These are phyloP conservation scores for Enteromius anoplus DNA, from an alignment of 2,797 vertebrate species.

Conservation along the genomic window DNA sequence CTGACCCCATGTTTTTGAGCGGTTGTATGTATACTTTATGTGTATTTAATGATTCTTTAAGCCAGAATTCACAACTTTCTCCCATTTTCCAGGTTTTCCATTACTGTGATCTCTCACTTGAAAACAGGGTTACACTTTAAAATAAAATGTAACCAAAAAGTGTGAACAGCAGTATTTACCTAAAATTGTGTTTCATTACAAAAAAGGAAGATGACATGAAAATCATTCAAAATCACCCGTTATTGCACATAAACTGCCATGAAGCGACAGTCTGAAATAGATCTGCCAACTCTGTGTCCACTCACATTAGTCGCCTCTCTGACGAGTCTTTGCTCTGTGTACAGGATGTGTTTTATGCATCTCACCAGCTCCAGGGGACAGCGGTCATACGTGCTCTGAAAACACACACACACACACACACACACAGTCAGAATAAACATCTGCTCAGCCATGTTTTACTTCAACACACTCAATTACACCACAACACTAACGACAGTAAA, in stretches of 20 bases:
- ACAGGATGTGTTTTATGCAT: slow-evolving; percentile 96
- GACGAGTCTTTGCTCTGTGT: slow-evolving; percentile 94
- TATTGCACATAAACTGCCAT: neutral
- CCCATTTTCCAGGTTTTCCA: neutral
- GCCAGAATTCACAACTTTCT: neutral
- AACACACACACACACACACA: slow-evolving; percentile 56
- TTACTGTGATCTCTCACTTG: neutral
- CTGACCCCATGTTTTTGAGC: neutral
- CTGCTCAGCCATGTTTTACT: slow-evolving; percentile 16
- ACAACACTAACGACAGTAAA: slow-evolving; percentile 15
- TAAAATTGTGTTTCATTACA: neutral
- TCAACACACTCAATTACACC: slow-evolving; percentile 17
- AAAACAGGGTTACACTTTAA: neutral
- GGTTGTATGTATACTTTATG: neutral
- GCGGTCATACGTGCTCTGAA: slow-evolving; percentile 93
- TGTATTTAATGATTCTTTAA: neutral
- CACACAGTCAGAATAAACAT: slow-evolving; percentile 1
- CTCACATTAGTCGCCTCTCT: slow-evolving; percentile 92
- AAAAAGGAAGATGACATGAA: neutral
- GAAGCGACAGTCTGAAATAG: neutral
- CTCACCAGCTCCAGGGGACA: slow-evolving; percentile 96
- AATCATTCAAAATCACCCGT: neutral
- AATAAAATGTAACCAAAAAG: neutral
- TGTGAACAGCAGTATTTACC: neutral
- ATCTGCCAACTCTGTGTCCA: neutral